Evolutionary conservation across 2,888 invertebrate genomes (phyloP), one percentile per base, ranked within the genome.

Genomic region (Catonia carolina): DNA sequence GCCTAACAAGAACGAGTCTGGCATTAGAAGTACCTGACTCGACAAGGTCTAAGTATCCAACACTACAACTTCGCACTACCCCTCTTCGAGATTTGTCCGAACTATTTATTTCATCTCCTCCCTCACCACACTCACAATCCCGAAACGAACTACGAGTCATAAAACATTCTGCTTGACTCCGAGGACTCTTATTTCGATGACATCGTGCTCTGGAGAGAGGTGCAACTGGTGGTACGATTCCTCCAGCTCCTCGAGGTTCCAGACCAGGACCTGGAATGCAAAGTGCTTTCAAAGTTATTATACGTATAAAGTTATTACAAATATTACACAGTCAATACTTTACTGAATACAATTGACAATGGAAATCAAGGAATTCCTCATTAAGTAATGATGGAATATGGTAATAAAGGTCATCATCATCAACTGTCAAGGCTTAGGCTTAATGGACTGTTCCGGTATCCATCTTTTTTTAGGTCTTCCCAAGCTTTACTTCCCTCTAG

Each of bases 21-120:
- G 65, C 72, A 64, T 55, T 75, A 67, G 59, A 73, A 68, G 53
- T 41, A 35, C 83, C 83, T 1, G 83, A 81, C 66, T 89, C 89
- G 3, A 91, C 88, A 61, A 87, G 78, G 69, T 92, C 91, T 63
- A 93, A 75, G 69, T 89, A 91, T 0, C 92, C 91, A 2, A 91
- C 91, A 72, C 91, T 91, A 71, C 91, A 90, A 69, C 90, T 90
- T 27, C 65, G 58, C n/a, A 65, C 65, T 10, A 65, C 65, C 7
- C 65, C 65, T 8, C 62, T 58, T 41, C 64, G 37, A 35, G 56
- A 50, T 33, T 52, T 20, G 20, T 45, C 45, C 5, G 45, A 27
- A 15, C 18, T 15, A n/a, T 27, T 45, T 22, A 23, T 18, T 6
- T 45, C 53, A 33, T 49, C 49, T 4, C 49, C 62, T 4, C 55